Conservation (phyloP, 2,888 invertebrate species). For the Capitulum mitella region DNA sequence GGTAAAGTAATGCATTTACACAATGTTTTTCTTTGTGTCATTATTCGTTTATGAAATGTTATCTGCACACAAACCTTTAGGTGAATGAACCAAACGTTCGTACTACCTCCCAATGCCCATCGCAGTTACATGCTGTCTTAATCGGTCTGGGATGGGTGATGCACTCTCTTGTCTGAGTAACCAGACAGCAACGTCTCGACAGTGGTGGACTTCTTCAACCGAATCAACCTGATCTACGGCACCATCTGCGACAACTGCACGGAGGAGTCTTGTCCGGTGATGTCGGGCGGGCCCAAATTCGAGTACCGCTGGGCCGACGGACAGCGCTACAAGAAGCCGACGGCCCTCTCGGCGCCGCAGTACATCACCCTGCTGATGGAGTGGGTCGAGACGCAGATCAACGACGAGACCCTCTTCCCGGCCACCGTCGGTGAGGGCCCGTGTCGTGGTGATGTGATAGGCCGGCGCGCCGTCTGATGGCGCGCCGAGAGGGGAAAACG, state of each 20-base stretch:
- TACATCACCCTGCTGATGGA: slow-evolving; percentile 80
- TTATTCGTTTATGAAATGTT: slow-evolving; percentile 9
- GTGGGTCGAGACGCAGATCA: slow-evolving; percentile 85
- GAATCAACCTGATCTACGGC: slow-evolving; percentile 85
- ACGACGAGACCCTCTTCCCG: slow-evolving; percentile 77
- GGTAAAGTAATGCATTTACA: too few species aligned
- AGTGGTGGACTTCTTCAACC: slow-evolving; percentile 91
- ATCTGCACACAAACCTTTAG: not conserved
- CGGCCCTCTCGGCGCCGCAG: slow-evolving; percentile 55
- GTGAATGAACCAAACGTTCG: not conserved
- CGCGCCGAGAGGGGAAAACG: too few species aligned
- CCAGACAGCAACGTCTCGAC: too few species aligned
- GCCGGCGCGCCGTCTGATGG: too few species aligned
- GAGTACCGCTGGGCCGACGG: slow-evolving; percentile 90
- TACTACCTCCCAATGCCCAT: not conserved
- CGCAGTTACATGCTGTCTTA: too few species aligned
- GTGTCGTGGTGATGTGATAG: too few species aligned
- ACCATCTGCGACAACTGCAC: slow-evolving; percentile 80
- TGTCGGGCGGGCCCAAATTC: slow-evolving; percentile 81
- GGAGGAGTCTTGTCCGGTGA: slow-evolving; percentile 72
- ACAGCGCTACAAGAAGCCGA: slow-evolving; percentile 55
- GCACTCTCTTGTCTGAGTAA: slow-evolving; percentile 41
- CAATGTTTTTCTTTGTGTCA: not conserved
- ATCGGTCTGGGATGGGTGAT: too few species aligned
- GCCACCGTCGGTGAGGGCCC: slow-evolving; percentile 54